Evolutionary conservation across 1,140 invertebrate genomes (phyloP).

Genomic region (Sitophilus oryzae): DNA sequence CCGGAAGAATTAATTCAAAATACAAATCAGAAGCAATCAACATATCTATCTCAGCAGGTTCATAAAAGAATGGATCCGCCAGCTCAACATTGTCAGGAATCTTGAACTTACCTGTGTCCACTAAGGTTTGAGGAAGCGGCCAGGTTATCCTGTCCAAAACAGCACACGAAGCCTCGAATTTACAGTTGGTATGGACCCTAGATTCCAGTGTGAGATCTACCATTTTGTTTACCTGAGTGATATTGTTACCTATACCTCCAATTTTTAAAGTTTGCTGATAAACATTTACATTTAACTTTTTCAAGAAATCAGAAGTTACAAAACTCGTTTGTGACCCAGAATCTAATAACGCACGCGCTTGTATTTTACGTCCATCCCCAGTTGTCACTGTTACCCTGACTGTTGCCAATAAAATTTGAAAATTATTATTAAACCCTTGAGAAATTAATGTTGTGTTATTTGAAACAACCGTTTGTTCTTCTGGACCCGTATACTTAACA

Average conservation of each 20-base stretch:
- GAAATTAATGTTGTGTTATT: too few species aligned
- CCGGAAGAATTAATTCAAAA: slow-evolving; percentile 1
- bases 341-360: not conserved
- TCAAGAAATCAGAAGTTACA: not conserved
- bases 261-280: not conserved
- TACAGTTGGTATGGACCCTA: not conserved
- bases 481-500: too few species aligned
- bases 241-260: slow-evolving; percentile 1
- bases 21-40: slow-evolving; percentile 6
- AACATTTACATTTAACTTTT: not conserved
- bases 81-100: not conserved
- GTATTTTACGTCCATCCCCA: not conserved
- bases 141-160: not conserved
- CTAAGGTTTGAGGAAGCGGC: not conserved
- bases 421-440: not conserved
- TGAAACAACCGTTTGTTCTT: too few species aligned
- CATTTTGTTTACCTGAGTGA: not conserved
- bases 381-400: not conserved
- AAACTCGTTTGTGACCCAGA: not conserved
- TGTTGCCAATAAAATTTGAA: slow-evolving; percentile 1
- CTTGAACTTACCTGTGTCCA: not conserved
- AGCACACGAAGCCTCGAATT: not conserved
- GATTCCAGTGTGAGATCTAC: not conserved
- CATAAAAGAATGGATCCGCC: slow-evolving; percentile 8
- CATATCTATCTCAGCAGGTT: slow-evolving; percentile 7